These are phyloP conservation scores for Cryptophagus acutangulus DNA, from an alignment of 2,888 invertebrate genomes.

Conservation along the genomic window DNA sequence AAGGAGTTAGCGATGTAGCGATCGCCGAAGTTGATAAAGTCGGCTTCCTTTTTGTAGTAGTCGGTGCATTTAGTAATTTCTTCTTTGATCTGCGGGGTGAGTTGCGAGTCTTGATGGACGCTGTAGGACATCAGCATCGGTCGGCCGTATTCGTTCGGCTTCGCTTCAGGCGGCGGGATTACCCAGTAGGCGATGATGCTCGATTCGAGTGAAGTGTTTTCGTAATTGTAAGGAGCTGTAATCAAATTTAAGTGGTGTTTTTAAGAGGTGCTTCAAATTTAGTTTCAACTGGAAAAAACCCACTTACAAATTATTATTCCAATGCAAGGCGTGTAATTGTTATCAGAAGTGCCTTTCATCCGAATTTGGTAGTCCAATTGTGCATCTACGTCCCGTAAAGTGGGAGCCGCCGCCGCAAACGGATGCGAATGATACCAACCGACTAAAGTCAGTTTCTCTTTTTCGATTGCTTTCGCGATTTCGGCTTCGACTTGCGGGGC, in stretches of 20 bases:
- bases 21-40: conserved; percentile 62
- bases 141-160: conserved; percentile 86
- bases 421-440: conserved; percentile 98
- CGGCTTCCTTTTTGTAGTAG: conserved; percentile 70
- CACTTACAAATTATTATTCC: conserved; percentile 87
- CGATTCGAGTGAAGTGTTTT: conserved; percentile 75
- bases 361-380: conserved; percentile 93
- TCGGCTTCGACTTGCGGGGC: conserved; percentile 73
- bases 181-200: conserved; percentile 89
- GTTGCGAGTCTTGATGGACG: conserved; percentile 73
- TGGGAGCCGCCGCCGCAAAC: conserved; percentile 80
- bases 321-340: conserved; percentile 89
- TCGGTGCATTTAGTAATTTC: conserved; percentile 83
- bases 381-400: conserved; percentile 81
- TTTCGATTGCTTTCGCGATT: conserved; percentile 79
- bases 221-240: conserved; percentile 78
- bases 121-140: conserved; percentile 88
- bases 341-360: conserved; percentile 87
- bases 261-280: not conserved
- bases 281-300: not conserved
- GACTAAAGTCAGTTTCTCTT: conserved; percentile 73
- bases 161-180: conserved; percentile 89
- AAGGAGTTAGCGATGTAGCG: conserved; percentile 65
- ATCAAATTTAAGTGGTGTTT: not conserved
- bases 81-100: conserved; percentile 75